Percentiles rank a stretch among this genome's conserved stretches.
Conservation (phyloP, 2,113 vertebrate genomes). For the Maccullochella peelii region DNA sequence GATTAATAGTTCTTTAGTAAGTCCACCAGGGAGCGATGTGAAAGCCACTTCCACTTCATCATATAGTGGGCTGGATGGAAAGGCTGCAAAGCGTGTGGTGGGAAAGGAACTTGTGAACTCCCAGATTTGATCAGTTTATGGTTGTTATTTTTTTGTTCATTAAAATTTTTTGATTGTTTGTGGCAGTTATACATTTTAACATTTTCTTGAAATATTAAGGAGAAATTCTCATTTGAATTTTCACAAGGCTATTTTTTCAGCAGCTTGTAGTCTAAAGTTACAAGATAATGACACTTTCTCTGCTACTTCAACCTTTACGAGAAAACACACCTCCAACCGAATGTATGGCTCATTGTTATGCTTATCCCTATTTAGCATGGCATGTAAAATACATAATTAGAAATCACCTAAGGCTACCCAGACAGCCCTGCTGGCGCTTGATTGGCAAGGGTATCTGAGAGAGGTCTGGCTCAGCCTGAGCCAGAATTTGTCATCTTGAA, state of each 20-base stretch:
- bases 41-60: constrained; percentile 80
- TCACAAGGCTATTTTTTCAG: not conserved
- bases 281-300: constrained; percentile 34
- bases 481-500: constrained; percentile 82
- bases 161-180: not conserved
- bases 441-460: constrained; percentile 80
- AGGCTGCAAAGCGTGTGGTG: constrained; percentile 23
- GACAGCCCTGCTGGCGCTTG: constrained; percentile 71
- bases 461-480: constrained; percentile 60
- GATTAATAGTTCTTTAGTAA: constrained; percentile 81
- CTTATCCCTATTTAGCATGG: constrained; percentile 50
- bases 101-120: constrained; percentile 35
- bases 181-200: not conserved
- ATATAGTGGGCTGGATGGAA: constrained; percentile 57
- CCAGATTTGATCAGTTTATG: constrained; percentile 20
- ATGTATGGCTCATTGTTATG: constrained; percentile 69
- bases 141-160: not conserved
- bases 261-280: constrained; percentile 11
- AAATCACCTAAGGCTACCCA: constrained; percentile 78
- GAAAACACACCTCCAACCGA: constrained; percentile 46
- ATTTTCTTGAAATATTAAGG: not conserved
- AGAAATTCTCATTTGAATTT: constrained; percentile 21
- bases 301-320: constrained; percentile 60
- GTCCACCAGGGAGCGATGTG: constrained; percentile 82
- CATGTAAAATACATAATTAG: constrained; percentile 72